Percentiles rank a stretch among this genome's conserved stretches.
These are phyloP conservation scores for Lagopus muta DNA, from an alignment of 2,113 vertebrate genomes.

Conservation along the genomic window DNA sequence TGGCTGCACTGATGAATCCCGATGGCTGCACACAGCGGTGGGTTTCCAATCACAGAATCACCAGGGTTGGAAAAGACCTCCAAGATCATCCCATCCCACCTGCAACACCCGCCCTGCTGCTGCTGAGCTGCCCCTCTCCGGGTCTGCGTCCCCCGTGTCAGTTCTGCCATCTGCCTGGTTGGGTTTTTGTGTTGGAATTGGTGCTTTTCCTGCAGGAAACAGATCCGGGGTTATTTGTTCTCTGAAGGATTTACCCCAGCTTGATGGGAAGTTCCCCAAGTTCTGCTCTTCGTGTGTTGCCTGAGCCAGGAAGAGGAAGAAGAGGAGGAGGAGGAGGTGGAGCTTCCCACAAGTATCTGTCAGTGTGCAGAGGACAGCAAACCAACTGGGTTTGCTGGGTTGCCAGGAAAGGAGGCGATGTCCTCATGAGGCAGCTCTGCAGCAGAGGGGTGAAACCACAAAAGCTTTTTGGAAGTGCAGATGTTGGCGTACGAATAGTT, in stretches of 20 bases:
- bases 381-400: too few relatives aligned
- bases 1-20: too few relatives aligned
- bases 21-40: too few relatives aligned
- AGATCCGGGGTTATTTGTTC: accelerated
- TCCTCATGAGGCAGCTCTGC: conserved; percentile 50
- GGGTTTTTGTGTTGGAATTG: background rate
- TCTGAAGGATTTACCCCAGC: background rate
- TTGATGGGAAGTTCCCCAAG: background rate
- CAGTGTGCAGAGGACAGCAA: background rate
- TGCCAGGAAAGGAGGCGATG: background rate
- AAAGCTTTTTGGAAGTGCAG: background rate
- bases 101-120: too few relatives aligned
- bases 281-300: background rate
- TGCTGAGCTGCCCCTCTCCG: too few relatives aligned
- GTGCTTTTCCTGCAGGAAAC: background rate
- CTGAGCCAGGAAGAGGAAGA: conserved; percentile 5
- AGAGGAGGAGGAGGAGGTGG: too few relatives aligned
- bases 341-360: too few relatives aligned
- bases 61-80: too few relatives aligned
- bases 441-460: conserved; percentile 5
- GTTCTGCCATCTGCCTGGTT: background rate
- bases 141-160: too few relatives aligned
- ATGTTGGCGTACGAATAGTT: background rate
- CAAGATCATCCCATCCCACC: too few relatives aligned
- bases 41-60: too few relatives aligned